Percentiles rank a stretch among this genome's conserved stretches.
phyloP scores from a whole-genome alignment of 2,888 invertebrate genomes.

The Mylabris sibirica region DNA sequence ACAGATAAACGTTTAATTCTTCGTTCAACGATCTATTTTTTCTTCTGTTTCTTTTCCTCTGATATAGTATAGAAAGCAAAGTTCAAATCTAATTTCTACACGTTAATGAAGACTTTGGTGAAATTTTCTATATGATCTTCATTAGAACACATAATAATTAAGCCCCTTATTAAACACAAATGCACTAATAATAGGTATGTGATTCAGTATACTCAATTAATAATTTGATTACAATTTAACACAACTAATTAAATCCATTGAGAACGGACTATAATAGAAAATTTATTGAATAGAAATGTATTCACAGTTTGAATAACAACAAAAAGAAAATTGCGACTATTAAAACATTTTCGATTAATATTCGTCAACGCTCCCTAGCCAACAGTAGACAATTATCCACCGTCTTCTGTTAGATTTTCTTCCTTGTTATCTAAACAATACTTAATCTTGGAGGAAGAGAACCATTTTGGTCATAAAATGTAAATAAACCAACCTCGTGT shows the following conservation, averaged over 20 bases:
- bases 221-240: constrained; percentile 5
- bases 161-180: not conserved
- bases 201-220: not conserved
- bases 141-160: not conserved
- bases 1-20: not conserved
- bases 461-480: constrained; percentile 12
- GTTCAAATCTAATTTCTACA: not conserved
- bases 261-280: not conserved
- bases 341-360: not conserved
- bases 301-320: not conserved
- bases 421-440: not conserved
- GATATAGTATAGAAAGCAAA: not conserved
- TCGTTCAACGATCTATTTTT: not conserved
- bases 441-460: constrained; percentile 10
- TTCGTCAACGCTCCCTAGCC: not conserved
- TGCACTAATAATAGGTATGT: not conserved
- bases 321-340: not conserved
- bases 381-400: constrained; percentile 3
- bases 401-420: not conserved
- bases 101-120: not conserved
- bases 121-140: not conserved
- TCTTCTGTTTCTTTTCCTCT: not conserved
- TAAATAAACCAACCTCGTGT: constrained; percentile 10
- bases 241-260: constrained; percentile 8
- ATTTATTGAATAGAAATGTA: not conserved